Evolutionary conservation across 1,140 invertebrate species (phyloP).

Genomic region (Ostrea edulis): DNA sequence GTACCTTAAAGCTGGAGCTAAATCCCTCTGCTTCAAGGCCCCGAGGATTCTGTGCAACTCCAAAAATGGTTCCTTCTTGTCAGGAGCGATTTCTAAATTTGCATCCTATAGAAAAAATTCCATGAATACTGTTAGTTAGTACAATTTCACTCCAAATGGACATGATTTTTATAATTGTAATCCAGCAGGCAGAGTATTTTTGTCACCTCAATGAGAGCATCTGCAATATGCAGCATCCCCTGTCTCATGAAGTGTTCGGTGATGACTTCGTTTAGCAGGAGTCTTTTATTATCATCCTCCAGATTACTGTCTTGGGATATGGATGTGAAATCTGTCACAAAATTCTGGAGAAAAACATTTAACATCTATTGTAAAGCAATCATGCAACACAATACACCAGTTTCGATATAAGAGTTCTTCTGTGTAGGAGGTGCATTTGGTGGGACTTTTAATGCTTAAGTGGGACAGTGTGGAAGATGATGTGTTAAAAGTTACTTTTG

Average conservation of each 20-base stretch:
- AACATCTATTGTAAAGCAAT: not conserved
- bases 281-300: slow-evolving; percentile 87
- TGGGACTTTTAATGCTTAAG: no score
- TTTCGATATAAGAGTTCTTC: no score
- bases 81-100: slow-evolving; percentile 85
- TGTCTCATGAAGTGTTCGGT: slow-evolving; percentile 97
- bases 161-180: not conserved
- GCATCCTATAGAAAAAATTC: slow-evolving; percentile 83
- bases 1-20: slow-evolving; percentile 89
- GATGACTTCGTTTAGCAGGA: slow-evolving; percentile 95
- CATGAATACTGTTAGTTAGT: not conserved
- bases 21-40: slow-evolving; percentile 87
- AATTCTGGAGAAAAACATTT: slow-evolving; percentile 84
- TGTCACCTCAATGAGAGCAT: slow-evolving; percentile 84
- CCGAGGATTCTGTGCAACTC: slow-evolving; percentile 92
- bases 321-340: slow-evolving; percentile 93
- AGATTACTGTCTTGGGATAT: slow-evolving; percentile 93
- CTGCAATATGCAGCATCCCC: slow-evolving; percentile 93
- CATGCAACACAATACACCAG: no score
- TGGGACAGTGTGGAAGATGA: no score
- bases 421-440: no score
- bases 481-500: no score
- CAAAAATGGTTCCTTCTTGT: slow-evolving; percentile 89
- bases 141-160: not conserved
- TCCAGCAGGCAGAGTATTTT: not conserved